These are phyloP conservation scores for Eptesicus fuscus DNA, from an alignment of 2,113 vertebrate genomes.

Conservation along the genomic window DNA sequence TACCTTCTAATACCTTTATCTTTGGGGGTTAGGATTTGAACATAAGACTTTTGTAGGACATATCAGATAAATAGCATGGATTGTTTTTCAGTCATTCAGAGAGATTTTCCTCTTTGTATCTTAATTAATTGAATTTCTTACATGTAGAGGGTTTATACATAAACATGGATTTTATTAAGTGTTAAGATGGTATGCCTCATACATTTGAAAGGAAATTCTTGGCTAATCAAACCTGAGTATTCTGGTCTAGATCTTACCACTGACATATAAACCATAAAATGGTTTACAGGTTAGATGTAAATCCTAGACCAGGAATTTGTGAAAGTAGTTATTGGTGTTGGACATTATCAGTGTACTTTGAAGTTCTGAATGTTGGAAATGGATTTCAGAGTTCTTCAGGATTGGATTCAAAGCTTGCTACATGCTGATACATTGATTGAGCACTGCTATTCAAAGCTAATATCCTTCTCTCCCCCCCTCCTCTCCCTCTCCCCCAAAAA, in stretches of 20 bases:
- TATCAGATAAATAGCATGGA: background rate
- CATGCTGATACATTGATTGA: background rate
- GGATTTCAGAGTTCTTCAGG: background rate
- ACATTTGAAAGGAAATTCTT: slow-evolving; percentile 20
- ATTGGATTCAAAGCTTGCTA: slow-evolving; percentile 2
- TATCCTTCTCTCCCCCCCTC: background rate
- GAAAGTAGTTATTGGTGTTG: background rate
- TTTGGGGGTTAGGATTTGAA: background rate
- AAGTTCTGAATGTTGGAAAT: background rate
- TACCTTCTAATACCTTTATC: background rate
- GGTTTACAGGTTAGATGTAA: background rate
- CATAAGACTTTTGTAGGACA: background rate
- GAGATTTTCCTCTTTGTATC: slow-evolving; percentile 11
- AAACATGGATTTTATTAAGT: slow-evolving; percentile 6
- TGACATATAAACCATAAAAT: background rate
- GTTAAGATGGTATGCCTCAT: background rate
- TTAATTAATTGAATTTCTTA: slow-evolving; percentile 34
- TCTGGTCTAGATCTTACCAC: slow-evolving; percentile 6
- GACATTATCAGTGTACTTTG: background rate
- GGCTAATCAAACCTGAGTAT: slow-evolving; percentile 3
- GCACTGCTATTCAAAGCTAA: background rate
- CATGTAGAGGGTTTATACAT: slow-evolving; percentile 4
- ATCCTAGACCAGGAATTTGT: background rate
- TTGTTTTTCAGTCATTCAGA: slow-evolving; percentile 14
- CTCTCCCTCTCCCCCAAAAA: background rate